Conservation (phyloP, 2,113 vertebrate genomes). For the Syrmaticus mikado region DNA sequence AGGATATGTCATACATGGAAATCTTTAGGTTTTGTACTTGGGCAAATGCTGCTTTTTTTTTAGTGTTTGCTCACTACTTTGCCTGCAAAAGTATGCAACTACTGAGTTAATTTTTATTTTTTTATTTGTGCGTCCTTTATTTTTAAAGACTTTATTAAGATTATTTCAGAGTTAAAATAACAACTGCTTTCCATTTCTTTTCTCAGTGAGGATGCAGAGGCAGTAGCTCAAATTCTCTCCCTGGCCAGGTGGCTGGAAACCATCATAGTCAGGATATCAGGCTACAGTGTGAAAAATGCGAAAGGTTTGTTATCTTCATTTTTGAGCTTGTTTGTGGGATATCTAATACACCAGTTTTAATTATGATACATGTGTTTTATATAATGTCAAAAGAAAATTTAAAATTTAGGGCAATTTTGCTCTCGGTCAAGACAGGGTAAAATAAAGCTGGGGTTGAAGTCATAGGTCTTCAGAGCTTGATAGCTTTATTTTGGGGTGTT, state of each 20-base stretch:
- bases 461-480: neutral
- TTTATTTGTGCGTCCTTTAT: neutral
- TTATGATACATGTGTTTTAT: neutral
- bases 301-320: constrained; percentile 76
- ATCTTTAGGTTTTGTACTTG: neutral
- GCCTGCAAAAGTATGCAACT: neutral
- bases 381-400: neutral
- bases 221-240: constrained; percentile 89
- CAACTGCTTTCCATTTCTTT: constrained; percentile 43
- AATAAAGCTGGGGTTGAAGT: neutral
- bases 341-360: neutral
- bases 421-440: neutral
- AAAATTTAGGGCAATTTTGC: neutral
- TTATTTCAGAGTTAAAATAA: constrained; percentile 29
- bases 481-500: neutral
- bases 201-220: constrained; percentile 87
- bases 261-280: constrained; percentile 87
- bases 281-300: constrained; percentile 79
- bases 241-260: constrained; percentile 92
- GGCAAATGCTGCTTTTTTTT: neutral
- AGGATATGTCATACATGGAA: neutral
- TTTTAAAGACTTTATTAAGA: neutral
- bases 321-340: neutral
- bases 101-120: neutral
- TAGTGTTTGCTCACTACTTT: neutral